Conservation (phyloP, 2,888 invertebrate genomes). For the Plebejus argus region DNA sequence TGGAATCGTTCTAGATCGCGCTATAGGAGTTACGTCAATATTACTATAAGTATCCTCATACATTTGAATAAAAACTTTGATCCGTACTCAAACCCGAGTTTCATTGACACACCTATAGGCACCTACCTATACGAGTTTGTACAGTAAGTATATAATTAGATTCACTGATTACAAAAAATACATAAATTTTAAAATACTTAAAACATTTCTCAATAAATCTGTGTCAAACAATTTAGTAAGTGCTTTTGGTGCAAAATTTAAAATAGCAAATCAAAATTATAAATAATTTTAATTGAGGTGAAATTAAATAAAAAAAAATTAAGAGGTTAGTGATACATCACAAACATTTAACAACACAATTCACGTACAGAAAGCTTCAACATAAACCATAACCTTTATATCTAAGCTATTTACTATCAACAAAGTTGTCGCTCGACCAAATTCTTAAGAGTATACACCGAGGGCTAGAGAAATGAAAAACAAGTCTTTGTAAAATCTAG, state of each 20-base stretch:
- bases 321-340: neutral
- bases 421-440: too few species aligned
- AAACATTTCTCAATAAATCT: neutral
- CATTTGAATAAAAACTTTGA: too few species aligned
- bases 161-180: neutral
- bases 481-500: too few species aligned
- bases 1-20: too few species aligned
- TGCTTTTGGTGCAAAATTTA: neutral
- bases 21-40: too few species aligned
- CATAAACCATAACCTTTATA: neutral
- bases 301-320: neutral
- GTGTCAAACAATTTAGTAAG: neutral
- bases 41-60: too few species aligned
- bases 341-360: neutral
- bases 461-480: too few species aligned
- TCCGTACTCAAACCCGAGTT: too few species aligned
- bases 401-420: neutral
- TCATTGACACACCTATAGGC: too few species aligned
- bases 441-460: too few species aligned
- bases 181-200: too few species aligned
- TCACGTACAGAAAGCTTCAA: neutral
- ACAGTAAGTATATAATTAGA: neutral
- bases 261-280: neutral
- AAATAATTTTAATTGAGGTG: neutral
- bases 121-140: too few species aligned